Conservation (phyloP, 2,113 vertebrate genomes). For the Phylloscopus trochilus region DNA sequence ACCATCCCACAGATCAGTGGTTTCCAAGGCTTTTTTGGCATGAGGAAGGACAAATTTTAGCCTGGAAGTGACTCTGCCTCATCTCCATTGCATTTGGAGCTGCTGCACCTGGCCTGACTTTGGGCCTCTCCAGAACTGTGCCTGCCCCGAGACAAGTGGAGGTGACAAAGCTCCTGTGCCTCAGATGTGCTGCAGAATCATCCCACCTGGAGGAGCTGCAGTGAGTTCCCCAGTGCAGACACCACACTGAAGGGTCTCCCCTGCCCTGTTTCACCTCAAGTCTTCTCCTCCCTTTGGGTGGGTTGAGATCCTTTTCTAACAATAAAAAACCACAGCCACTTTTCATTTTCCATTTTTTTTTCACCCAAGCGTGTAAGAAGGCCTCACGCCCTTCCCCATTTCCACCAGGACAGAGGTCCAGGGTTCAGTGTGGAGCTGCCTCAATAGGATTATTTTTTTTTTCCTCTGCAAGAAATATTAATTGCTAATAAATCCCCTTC, state of each 20-base stretch:
- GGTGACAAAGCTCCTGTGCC: background rate
- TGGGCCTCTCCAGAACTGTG: background rate
- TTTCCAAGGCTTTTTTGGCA: background rate
- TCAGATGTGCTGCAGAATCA: background rate
- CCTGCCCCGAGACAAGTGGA: background rate
- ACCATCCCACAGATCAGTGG: background rate
- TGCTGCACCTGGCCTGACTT: background rate
- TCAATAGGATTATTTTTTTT: conserved; percentile 23
- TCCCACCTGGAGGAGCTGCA: background rate
- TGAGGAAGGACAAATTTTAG: background rate
- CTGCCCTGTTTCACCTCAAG: background rate
- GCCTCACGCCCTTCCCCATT: background rate
- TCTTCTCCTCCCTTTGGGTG: background rate
- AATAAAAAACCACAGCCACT: background rate
- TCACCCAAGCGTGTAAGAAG: background rate
- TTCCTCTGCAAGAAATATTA: conserved; percentile 51
- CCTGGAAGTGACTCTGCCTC: conserved; percentile 26
- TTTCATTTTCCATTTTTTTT: background rate
- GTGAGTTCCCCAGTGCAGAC: background rate
- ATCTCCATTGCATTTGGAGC: background rate
- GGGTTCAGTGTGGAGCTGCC: background rate
- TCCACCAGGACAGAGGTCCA: background rate
- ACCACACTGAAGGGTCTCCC: background rate
- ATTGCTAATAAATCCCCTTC: conserved; percentile 58
- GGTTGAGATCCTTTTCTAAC: background rate